These are phyloP conservation scores for Acronicta alni DNA, from an alignment of 2,888 invertebrate genomes.

Conservation along the genomic window DNA sequence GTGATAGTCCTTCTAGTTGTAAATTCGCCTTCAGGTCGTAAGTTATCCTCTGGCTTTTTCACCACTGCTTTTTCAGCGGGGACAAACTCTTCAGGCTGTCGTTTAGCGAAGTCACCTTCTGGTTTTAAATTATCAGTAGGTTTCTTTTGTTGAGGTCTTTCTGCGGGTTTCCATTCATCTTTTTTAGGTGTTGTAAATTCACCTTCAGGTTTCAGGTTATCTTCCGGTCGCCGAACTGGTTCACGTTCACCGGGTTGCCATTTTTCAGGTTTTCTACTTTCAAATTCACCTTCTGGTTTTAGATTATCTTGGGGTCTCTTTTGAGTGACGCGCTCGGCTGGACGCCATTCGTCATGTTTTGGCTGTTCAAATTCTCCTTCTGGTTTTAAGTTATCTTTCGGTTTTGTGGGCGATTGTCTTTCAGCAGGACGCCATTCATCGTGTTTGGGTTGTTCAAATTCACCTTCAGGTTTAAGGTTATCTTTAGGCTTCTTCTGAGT, in stretches of 20 bases:
- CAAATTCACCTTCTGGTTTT: conserved; percentile 75
- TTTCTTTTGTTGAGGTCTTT: conserved; percentile 75
- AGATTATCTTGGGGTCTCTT: conserved; percentile 81
- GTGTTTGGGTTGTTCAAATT: conserved; percentile 64
- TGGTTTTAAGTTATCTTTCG: conserved; percentile 86
- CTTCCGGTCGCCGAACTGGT: conserved; percentile 75
- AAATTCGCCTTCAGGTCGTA: conserved; percentile 88
- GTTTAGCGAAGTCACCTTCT: conserved; percentile 87
- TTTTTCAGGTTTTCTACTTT: conserved; percentile 75
- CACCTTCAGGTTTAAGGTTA: conserved; percentile 89
- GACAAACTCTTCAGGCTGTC: conserved; percentile 71
- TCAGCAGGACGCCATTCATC: conserved; percentile 81
- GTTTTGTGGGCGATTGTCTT: conserved; percentile 75
- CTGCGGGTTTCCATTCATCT: conserved; percentile 82
- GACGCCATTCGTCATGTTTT: conserved; percentile 70
- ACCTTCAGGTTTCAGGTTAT: conserved; percentile 67
- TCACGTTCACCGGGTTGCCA: conserved; percentile 71
- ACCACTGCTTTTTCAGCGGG: conserved; percentile 80
- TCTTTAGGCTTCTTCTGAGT: conserved; percentile 84
- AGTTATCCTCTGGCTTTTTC: conserved; percentile 50
- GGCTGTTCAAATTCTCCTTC: conserved; percentile 87
- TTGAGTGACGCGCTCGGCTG: conserved; percentile 72
- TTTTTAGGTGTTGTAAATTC: conserved; percentile 84
- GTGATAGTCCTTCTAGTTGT: conserved; percentile 85
- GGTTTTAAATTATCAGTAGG: conserved; percentile 87